Conservation (phyloP, 2,888 invertebrate genomes). For the Mesodorylaimus sp. region DNA sequence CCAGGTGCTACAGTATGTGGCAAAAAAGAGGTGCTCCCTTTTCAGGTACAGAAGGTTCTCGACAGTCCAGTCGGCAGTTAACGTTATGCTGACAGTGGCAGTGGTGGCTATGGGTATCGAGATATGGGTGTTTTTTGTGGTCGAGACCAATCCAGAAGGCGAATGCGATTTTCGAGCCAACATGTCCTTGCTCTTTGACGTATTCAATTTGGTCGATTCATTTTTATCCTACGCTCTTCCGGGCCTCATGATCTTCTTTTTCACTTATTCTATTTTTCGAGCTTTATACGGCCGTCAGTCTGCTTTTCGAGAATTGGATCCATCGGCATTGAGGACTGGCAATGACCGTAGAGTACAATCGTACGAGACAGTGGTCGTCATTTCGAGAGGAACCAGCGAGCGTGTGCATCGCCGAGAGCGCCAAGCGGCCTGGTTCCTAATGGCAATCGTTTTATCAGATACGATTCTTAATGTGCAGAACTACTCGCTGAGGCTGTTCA, state of each 20-base stretch:
- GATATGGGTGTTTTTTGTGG: background rate
- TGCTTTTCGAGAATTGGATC: background rate
- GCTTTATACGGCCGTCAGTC: background rate
- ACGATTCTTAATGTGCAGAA: background rate
- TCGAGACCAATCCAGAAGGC: background rate
- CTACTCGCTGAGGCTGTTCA: background rate
- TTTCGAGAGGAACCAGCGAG: background rate
- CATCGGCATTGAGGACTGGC: background rate
- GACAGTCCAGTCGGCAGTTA: too few species aligned
- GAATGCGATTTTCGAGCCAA: background rate
- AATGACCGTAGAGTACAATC: background rate
- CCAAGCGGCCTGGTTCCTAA: background rate
- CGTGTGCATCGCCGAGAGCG: background rate
- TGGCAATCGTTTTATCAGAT: background rate
- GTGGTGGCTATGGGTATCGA: background rate
- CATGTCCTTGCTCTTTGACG: background rate
- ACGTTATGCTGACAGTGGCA: too few species aligned
- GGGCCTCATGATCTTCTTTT: background rate
- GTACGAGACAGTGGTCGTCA: background rate
- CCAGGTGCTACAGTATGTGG: too few species aligned
- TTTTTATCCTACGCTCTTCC: background rate
- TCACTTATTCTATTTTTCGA: background rate
- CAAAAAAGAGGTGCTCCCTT: too few species aligned
- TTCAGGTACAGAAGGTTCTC: too few species aligned
- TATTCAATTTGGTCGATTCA: background rate